Percentiles rank a stretch among this genome's conserved stretches.
phyloP scores from a whole-genome alignment of 2,888 invertebrate genomes.

The Axea sp. region DNA sequence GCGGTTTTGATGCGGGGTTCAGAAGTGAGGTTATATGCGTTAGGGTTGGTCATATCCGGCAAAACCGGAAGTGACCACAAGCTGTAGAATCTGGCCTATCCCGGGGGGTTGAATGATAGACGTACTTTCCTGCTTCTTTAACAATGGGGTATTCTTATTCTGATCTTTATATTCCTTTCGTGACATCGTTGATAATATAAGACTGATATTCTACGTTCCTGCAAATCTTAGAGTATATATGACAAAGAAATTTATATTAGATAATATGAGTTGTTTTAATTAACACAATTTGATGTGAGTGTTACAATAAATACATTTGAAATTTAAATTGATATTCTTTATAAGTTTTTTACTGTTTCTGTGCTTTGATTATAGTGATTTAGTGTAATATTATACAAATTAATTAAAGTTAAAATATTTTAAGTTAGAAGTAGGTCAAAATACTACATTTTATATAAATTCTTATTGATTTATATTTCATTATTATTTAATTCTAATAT shows the following conservation, averaged over 20 bases:
- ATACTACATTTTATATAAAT: too few relatives aligned
- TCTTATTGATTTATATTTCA: too few relatives aligned
- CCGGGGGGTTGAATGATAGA: slow-evolving; percentile 69
- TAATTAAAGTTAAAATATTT: too few relatives aligned
- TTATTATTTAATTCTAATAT: too few relatives aligned
- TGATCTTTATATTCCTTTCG: slow-evolving; percentile 32
- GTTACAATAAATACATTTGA: too few relatives aligned
- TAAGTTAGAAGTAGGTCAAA: too few relatives aligned
- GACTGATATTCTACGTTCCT: slow-evolving; percentile 29
- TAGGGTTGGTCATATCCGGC: slow-evolving; percentile 70
- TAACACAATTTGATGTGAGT: too few relatives aligned
- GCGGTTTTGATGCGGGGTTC: slow-evolving; percentile 62
- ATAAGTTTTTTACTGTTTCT: too few relatives aligned
- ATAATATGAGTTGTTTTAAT: too few relatives aligned
- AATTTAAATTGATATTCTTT: too few relatives aligned
- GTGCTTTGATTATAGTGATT: too few relatives aligned
- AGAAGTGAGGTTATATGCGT: slow-evolving; percentile 68
- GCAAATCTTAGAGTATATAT: slow-evolving; percentile 1
- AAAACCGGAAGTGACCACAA: slow-evolving; percentile 76
- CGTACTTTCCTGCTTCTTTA: slow-evolving; percentile 64
- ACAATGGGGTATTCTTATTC: slow-evolving; percentile 27
- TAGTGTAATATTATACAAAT: too few relatives aligned
- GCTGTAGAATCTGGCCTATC: slow-evolving; percentile 57
- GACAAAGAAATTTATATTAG: slow-evolving; percentile 18
- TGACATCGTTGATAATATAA: slow-evolving; percentile 30